Percentiles rank a stretch among this genome's conserved stretches.
Conservation (phyloP, 2,888 invertebrate species). For the Deilephila porcellus region DNA sequence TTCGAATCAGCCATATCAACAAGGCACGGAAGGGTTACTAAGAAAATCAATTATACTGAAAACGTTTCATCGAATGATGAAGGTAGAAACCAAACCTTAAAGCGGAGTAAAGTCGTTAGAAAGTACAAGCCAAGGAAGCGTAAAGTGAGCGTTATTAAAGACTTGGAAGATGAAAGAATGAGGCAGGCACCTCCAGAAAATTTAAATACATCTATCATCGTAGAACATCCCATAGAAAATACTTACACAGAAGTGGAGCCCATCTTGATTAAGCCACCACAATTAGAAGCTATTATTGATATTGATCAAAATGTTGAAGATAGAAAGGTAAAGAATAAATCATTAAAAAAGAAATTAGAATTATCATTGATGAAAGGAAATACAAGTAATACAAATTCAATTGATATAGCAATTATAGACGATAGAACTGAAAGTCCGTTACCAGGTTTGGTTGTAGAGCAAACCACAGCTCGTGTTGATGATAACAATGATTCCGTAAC, state of each 20-base stretch:
- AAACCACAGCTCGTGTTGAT: slow-evolving; percentile 41
- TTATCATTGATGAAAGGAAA: slow-evolving; percentile 20
- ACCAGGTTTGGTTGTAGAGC: slow-evolving; percentile 68
- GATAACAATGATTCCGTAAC: slow-evolving; percentile 54
- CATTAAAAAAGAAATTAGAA: slow-evolving; percentile 39
- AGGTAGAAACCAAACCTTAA: slow-evolving; percentile 34
- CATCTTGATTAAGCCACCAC: slow-evolving; percentile 42
- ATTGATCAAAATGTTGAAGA: slow-evolving; percentile 40
- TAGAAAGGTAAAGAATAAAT: slow-evolving; percentile 37
- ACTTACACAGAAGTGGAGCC: slow-evolving; percentile 46
- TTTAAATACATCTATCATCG: slow-evolving; percentile 60
- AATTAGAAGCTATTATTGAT: slow-evolving; percentile 59
- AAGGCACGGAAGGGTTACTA: slow-evolving; percentile 39
- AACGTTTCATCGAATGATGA: slow-evolving; percentile 47
- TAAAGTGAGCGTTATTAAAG: slow-evolving; percentile 35
- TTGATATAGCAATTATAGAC: slow-evolving; percentile 36
- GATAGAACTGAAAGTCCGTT: slow-evolving; percentile 66
- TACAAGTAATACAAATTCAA: slow-evolving; percentile 8
- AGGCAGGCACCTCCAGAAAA: slow-evolving; percentile 52
- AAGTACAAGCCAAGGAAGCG: slow-evolving; percentile 34
- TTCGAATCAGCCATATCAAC: slow-evolving; percentile 46
- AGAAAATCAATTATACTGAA: slow-evolving; percentile 46
- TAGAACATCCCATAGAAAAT: slow-evolving; percentile 40
- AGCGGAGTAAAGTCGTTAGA: slow-evolving; percentile 38
- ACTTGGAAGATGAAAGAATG: slow-evolving; percentile 67